Percentiles rank a stretch among this genome's conserved stretches.
These are phyloP conservation scores for Carlito syrichta DNA, from an alignment of 2,113 vertebrate genomes.

Conservation along the genomic window DNA sequence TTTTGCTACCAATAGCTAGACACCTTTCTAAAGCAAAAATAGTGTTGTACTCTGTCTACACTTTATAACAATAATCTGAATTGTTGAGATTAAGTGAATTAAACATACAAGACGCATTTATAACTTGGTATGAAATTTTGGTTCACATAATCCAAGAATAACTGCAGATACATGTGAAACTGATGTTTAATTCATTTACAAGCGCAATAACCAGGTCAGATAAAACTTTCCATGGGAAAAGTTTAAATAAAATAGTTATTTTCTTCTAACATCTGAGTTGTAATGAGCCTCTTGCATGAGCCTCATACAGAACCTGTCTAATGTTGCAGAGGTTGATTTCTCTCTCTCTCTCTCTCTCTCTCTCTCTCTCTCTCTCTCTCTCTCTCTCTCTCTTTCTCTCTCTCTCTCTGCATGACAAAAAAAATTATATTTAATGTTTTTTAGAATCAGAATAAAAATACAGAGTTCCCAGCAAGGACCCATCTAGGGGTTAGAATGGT, in stretches of 20 bases:
- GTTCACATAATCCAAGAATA: not conserved
- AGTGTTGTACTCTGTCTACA: not conserved
- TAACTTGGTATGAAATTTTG: too few species aligned
- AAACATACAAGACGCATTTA: too few species aligned
- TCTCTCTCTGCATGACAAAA: not conserved
- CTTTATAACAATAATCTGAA: not conserved
- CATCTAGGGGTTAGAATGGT: not conserved
- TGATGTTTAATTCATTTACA: not conserved
- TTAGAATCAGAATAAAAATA: not conserved
- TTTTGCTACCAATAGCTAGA: not conserved
- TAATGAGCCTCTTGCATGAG: too few species aligned
- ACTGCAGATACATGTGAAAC: too few species aligned
- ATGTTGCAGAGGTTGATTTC: not conserved
- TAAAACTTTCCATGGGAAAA: not conserved
- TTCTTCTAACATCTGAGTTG: not conserved
- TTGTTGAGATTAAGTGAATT: not conserved
- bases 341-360: not conserved
- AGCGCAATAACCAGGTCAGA: not conserved
- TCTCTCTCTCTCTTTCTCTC: not conserved
- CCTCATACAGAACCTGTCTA: too few species aligned
- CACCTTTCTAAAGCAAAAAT: not conserved
- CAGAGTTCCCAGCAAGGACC: not conserved
- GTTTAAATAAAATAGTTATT: not conserved
- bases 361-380: not conserved
- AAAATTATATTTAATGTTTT: too few species aligned